phyloP scores from a whole-genome alignment of 2,113 vertebrate genomes.

The Limnothrissa miodon region DNA sequence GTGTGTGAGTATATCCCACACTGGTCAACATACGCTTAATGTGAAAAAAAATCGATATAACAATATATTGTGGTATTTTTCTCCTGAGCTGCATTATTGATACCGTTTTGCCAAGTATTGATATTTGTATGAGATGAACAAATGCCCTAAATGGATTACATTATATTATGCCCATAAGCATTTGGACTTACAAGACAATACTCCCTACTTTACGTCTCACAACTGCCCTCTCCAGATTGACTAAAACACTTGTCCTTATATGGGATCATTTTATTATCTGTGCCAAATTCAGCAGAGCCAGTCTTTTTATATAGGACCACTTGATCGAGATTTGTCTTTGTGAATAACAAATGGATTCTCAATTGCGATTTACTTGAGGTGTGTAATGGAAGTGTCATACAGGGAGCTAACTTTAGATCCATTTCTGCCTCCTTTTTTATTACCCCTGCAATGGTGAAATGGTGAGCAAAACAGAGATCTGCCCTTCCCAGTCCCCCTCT shows the following conservation, averaged over 20 bases:
- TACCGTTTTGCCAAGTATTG: background rate
- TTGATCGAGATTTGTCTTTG: background rate
- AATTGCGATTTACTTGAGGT: background rate
- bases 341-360: background rate
- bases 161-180: background rate
- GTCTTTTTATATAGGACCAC: background rate
- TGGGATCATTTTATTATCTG: background rate
- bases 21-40: background rate
- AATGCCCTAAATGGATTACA: background rate
- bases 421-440: too few relatives aligned
- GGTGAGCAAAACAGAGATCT: too few relatives aligned
- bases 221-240: background rate
- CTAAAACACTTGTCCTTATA: background rate
- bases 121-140: background rate
- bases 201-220: background rate
- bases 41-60: background rate
- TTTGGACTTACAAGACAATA: background rate
- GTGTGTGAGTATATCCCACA: background rate
- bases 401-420: too few relatives aligned
- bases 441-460: too few relatives aligned
- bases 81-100: background rate
- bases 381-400: too few relatives aligned
- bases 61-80: slow-evolving; percentile 2
- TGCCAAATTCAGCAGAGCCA: background rate
- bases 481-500: too few relatives aligned